Evolutionary conservation across 2,888 invertebrate species (phyloP), one percentile per base, ranked within the genome.

Genomic region (Zootermopsis nevadensis): DNA sequence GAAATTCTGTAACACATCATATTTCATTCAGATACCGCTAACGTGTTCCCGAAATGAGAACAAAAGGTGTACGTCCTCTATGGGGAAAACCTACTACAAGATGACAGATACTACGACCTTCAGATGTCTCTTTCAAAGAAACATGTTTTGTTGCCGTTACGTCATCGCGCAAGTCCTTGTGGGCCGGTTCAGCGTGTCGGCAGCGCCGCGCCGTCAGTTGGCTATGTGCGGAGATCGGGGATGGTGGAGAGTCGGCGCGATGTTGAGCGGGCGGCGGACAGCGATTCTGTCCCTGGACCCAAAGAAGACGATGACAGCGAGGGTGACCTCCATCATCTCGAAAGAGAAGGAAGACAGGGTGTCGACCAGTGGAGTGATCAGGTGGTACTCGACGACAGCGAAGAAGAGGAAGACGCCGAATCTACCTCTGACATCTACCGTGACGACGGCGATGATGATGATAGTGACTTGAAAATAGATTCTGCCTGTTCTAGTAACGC

Each of bases 401-500:
- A 69, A 10, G 38, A 2, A 6, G 74, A 74, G 24, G 74, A 74
- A 0, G 42, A 42, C 2, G 1, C 8, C 4, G 74, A 74, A 12
- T 31, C 31, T 15, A 42, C 15, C 8, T 1, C 22, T 7, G 74
- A 74, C 38, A 27, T 60, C n/a, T n/a, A 27, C 27, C 3, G 60
- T 48, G 69, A 69, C 22, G 38, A 24, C 35, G 74, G 38, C 38
- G 74, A 38, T 38, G 38, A 38, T n/a, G 33, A 74, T n/a, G 38
- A 38, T 38, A 12, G 74, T 74, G 74, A 74, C 74, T 2, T 74
- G 8, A 74, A 74, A 42, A 74, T 24, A 10, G 74, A 74, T 27
- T 22, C n/a, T 12, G 74, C 38, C 0, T 24, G n/a, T 10, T 38
- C 35, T 33, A 69, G 31, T 15, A 33, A 69, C 22, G 30, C 69